Conservation (phyloP, 2,888 invertebrate species). For the Epiblema foenella region DNA sequence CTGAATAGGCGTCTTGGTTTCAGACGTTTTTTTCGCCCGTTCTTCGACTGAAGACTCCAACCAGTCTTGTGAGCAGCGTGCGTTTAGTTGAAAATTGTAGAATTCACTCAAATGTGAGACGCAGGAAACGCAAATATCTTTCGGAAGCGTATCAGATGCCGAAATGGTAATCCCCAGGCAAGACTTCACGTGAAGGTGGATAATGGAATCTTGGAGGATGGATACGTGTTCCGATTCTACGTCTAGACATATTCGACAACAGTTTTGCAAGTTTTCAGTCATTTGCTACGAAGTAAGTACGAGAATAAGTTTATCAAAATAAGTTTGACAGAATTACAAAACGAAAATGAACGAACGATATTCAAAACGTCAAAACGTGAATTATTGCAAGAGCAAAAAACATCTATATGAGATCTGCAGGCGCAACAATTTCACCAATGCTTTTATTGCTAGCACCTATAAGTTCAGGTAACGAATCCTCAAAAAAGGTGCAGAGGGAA, state of each 20-base stretch:
- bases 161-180: slow-evolving; percentile 70
- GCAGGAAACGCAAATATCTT: slow-evolving; percentile 71
- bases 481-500: too few species aligned
- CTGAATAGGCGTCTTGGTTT: slow-evolving; percentile 70
- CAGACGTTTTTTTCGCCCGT: slow-evolving; percentile 63
- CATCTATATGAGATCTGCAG: too few species aligned
- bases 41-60: slow-evolving; percentile 69
- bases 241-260: slow-evolving; percentile 77
- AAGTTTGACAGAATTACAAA: neutral
- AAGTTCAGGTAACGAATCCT: too few species aligned
- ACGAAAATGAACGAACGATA: neutral
- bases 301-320: neutral
- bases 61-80: slow-evolving; percentile 79
- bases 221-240: slow-evolving; percentile 69
- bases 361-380: neutral
- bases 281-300: slow-evolving; percentile 53
- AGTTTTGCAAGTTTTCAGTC: slow-evolving; percentile 67
- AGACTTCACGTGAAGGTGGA: slow-evolving; percentile 72
- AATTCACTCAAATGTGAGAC: slow-evolving; percentile 73
- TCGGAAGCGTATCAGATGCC: slow-evolving; percentile 69
- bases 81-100: slow-evolving; percentile 77
- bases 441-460: too few species aligned
- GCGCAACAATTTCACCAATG: too few species aligned
- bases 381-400: slow-evolving; percentile 6
- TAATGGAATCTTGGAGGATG: slow-evolving; percentile 70